Percentiles rank a stretch among this genome's conserved stretches.
Evolutionary conservation across 2,888 invertebrate species (phyloP).

Genomic region (Cryptocheilus praepositus): DNA sequence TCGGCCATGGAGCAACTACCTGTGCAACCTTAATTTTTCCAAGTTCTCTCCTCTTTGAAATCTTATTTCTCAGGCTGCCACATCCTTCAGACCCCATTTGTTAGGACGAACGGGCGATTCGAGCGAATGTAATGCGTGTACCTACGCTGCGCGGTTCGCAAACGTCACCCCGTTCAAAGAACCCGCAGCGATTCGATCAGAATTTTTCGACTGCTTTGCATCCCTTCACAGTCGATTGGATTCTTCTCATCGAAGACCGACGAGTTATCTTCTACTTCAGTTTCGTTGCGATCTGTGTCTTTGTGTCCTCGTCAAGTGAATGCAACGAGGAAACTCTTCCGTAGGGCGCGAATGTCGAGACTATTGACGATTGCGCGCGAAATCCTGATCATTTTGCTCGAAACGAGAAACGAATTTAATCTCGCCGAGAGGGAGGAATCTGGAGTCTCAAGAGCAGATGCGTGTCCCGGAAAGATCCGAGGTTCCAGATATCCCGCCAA

Average conservation of each 20-base stretch:
- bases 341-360: background rate
- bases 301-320: background rate
- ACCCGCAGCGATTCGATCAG: conserved; percentile 18
- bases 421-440: conserved; percentile 30
- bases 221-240: conserved; percentile 26
- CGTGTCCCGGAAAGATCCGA: conserved; percentile 58
- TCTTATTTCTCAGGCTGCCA: conserved; percentile 55
- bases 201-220: conserved; percentile 43
- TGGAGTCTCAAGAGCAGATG: conserved; percentile 55
- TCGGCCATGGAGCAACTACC: conserved; percentile 57
- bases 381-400: conserved; percentile 26
- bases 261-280: too few relatives aligned
- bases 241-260: too few relatives aligned
- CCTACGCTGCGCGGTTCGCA: conserved; percentile 39
- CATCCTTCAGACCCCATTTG: conserved; percentile 65
- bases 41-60: conserved; percentile 54
- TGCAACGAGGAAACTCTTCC: conserved; percentile 7
- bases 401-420: conserved; percentile 57
- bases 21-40: conserved; percentile 62
- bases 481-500: conserved; percentile 68
- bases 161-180: conserved; percentile 49
- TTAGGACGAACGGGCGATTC: conserved; percentile 54
- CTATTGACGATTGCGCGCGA: conserved; percentile 37
- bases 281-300: too few relatives aligned
- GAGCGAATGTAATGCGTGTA: conserved; percentile 53